Evolutionary conservation across 2,797 vertebrate species (phyloP).

Genomic region (Danionella dracula): DNA sequence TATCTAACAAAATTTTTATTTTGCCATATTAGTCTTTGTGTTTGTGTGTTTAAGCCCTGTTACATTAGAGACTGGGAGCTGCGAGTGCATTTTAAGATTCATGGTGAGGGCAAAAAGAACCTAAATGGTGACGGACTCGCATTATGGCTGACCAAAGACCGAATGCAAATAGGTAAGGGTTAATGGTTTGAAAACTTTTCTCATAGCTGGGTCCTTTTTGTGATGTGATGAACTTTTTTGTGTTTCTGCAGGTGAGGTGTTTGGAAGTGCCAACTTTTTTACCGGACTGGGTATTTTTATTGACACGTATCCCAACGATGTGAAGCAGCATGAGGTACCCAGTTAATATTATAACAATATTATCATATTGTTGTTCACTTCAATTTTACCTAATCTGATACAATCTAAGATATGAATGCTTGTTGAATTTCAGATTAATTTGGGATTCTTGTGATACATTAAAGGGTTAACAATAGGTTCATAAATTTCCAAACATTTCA

Average conservation of each 20-base stretch:
- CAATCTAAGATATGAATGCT: too few species aligned
- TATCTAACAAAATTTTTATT: background rate
- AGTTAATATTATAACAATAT: background rate
- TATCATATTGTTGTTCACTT: background rate
- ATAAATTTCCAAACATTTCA: too few species aligned
- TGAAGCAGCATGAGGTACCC: conserved; percentile 84
- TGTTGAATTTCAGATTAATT: too few species aligned
- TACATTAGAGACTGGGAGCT: conserved; percentile 88
- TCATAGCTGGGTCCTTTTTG: too few species aligned
- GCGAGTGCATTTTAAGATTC: conserved; percentile 88
- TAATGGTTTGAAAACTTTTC: background rate
- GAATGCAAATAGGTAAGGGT: conserved; percentile 81
- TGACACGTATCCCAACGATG: conserved; percentile 92
- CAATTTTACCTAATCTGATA: too few species aligned
- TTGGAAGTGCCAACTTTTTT: conserved; percentile 89
- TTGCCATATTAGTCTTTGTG: background rate
- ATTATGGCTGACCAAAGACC: conserved; percentile 90
- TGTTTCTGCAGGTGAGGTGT: conserved; percentile 80
- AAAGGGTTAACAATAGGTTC: too few species aligned
- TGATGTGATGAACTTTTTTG: background rate
- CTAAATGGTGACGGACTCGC: conserved; percentile 88
- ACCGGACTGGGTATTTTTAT: conserved; percentile 86
- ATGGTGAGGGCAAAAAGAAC: conserved; percentile 88
- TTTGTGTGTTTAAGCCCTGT: conserved; percentile 71
- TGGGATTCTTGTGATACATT: too few species aligned